These are phyloP conservation scores for Linnaemya vulpina DNA, from an alignment of 2,888 invertebrate genomes.

Conservation along the genomic window DNA sequence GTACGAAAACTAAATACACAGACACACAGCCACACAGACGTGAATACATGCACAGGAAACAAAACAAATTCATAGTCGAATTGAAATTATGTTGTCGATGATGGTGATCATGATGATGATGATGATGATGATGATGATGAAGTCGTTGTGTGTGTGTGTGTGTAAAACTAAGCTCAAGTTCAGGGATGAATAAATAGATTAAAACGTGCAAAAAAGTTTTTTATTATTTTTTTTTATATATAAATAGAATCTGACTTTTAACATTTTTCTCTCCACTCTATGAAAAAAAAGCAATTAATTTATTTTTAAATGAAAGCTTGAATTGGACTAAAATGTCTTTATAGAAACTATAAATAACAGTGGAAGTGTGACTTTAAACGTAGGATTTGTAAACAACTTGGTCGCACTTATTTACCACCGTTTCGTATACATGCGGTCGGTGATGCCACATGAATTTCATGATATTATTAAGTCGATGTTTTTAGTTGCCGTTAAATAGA, in stretches of 20 bases:
- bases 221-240: not conserved
- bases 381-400: not conserved
- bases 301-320: too few relatives aligned
- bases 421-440: not conserved
- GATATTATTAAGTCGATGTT: not conserved
- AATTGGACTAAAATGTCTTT: too few relatives aligned
- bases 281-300: too few relatives aligned
- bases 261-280: not conserved
- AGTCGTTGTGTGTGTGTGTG: too few relatives aligned
- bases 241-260: not conserved
- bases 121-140: slow-evolving; percentile 12
- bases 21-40: too few relatives aligned
- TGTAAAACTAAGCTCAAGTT: slow-evolving; percentile 56
- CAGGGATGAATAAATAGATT: slow-evolving; percentile 20
- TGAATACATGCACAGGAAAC: slow-evolving; percentile 13
- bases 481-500: too few relatives aligned
- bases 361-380: too few relatives aligned
- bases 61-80: not conserved
- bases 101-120: slow-evolving; percentile 1
- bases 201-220: not conserved
- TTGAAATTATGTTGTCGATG: not conserved
- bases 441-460: not conserved
- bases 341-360: too few relatives aligned
- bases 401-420: not conserved
- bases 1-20: not conserved